Percentiles rank a stretch among this genome's conserved stretches.
These are phyloP conservation scores for Lepidochitona cinerea DNA, from an alignment of 2,888 invertebrate species.

Conservation along the genomic window DNA sequence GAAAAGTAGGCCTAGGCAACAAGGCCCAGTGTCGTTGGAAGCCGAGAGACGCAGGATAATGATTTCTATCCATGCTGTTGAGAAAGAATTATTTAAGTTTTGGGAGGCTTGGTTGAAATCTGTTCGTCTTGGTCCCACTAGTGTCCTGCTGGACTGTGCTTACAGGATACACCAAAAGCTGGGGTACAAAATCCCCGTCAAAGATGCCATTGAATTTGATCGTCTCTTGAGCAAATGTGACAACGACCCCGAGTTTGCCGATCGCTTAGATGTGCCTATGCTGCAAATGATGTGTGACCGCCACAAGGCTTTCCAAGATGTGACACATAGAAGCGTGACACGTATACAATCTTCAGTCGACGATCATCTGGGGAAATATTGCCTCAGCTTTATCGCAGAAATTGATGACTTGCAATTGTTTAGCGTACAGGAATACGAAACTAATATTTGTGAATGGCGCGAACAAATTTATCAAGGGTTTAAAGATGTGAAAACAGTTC, in stretches of 20 bases:
- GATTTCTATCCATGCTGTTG: slow-evolving; percentile 46
- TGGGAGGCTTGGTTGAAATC: slow-evolving; percentile 40
- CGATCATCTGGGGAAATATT: slow-evolving; percentile 44
- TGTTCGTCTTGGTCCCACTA: slow-evolving; percentile 35
- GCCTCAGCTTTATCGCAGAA: slow-evolving; percentile 55
- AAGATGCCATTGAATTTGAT: slow-evolving; percentile 20
- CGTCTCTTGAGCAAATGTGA: slow-evolving; percentile 2
- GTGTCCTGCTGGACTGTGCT: slow-evolving; percentile 36
- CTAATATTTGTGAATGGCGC: slow-evolving; percentile 50
- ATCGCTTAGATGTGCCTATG: slow-evolving; percentile 6
- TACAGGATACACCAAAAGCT: slow-evolving; percentile 11
- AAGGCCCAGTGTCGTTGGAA: slow-evolving; percentile 50
- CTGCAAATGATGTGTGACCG: slow-evolving; percentile 10
- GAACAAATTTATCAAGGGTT: slow-evolving; percentile 35
- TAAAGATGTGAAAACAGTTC: slow-evolving; percentile 30
- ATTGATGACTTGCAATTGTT: slow-evolving; percentile 41
- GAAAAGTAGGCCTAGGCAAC: not conserved
- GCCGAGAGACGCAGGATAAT: slow-evolving; percentile 53
- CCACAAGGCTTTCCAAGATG: slow-evolving; percentile 15
- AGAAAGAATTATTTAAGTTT: slow-evolving; percentile 39
- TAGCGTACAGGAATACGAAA: slow-evolving; percentile 55
- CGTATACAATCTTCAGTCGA: slow-evolving; percentile 19
- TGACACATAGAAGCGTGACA: slow-evolving; percentile 5
- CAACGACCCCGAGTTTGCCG: slow-evolving; percentile 1
- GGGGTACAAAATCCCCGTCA: slow-evolving; percentile 18